Percentiles rank a stretch among this genome's conserved stretches.
Conservation (phyloP, 1,140 invertebrate species). For the Rhyzopertha dominica region DNA sequence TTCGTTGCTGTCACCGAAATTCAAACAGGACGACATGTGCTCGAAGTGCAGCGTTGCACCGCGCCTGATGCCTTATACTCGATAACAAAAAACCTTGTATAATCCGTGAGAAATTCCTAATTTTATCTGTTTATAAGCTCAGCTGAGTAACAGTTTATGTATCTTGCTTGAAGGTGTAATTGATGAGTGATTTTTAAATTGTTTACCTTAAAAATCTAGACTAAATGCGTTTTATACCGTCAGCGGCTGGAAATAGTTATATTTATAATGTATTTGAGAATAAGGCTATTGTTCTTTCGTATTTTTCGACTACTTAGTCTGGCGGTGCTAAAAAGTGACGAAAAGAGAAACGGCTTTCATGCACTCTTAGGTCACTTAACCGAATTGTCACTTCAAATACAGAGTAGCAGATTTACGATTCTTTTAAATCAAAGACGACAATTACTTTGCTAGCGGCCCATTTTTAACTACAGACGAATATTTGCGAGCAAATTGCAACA, state of each 20-base stretch:
- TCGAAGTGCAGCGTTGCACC: background rate
- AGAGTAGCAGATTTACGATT: too few relatives aligned
- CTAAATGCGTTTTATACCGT: slow-evolving; percentile 7
- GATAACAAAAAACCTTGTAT: background rate
- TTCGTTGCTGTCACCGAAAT: background rate
- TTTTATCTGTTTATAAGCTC: slow-evolving; percentile 19
- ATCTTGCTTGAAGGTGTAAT: slow-evolving; percentile 19
- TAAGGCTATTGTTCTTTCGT: background rate
- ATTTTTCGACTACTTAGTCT: background rate
- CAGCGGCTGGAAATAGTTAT: too few relatives aligned
- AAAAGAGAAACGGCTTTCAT: too few relatives aligned
- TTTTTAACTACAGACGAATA: too few relatives aligned
- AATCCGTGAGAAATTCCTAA: slow-evolving; percentile 17
- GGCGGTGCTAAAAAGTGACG: background rate
- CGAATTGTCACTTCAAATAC: background rate
- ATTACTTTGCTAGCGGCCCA: too few relatives aligned
- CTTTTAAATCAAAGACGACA: too few relatives aligned
- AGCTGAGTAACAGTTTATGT: slow-evolving; percentile 13
- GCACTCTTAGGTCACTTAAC: background rate
- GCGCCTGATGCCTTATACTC: background rate
- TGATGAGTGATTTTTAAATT: slow-evolving; percentile 20
- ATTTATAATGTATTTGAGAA: background rate
- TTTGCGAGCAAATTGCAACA: too few relatives aligned
- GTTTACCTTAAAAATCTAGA: slow-evolving; percentile 17
- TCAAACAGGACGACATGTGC: background rate